phyloP scores from a whole-genome alignment of 1,140 invertebrate genomes.

The Branchinecta lindahli region DNA sequence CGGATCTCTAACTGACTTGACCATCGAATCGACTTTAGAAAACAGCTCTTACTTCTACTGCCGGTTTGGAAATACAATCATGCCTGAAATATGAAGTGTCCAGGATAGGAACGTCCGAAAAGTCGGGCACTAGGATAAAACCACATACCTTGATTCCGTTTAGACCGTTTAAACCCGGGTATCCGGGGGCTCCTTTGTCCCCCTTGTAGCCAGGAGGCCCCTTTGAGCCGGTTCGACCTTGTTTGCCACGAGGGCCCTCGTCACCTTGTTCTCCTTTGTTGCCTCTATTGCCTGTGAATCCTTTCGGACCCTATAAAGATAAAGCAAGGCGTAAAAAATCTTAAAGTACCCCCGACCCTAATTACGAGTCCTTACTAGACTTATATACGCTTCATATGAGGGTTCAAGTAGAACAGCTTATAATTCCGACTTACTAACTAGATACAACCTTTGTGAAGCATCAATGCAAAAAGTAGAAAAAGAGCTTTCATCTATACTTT shows the following conservation, averaged over 20 bases:
- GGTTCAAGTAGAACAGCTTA: no score
- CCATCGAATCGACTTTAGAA: no score
- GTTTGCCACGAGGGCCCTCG: conserved; percentile 38
- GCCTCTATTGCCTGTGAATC: conserved; percentile 19
- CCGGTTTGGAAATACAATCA: no score
- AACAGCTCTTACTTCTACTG: no score
- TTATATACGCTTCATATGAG: no score
- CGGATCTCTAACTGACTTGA: no score
- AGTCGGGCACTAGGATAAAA: background rate
- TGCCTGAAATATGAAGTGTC: no score
- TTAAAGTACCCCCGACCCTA: conserved; percentile 2
- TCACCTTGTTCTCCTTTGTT: conserved; percentile 34
- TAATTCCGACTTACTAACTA: no score
- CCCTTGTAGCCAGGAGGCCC: conserved; percentile 56
- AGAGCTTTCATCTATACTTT: no score
- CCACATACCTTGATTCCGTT: conserved; percentile 42
- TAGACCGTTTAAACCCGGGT: conserved; percentile 43
- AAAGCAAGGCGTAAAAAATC: conserved; percentile 10
- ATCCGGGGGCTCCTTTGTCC: conserved; percentile 65
- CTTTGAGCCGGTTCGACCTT: conserved; percentile 34
- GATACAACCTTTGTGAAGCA: no score
- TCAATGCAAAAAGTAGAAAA: no score
- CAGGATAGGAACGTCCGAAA: background rate
- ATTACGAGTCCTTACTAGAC: background rate
- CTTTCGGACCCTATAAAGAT: conserved; percentile 28